Evolutionary conservation across 1,140 invertebrate species (phyloP), one percentile per base, ranked within the genome.

Genomic region (Papilio helenus): DNA sequence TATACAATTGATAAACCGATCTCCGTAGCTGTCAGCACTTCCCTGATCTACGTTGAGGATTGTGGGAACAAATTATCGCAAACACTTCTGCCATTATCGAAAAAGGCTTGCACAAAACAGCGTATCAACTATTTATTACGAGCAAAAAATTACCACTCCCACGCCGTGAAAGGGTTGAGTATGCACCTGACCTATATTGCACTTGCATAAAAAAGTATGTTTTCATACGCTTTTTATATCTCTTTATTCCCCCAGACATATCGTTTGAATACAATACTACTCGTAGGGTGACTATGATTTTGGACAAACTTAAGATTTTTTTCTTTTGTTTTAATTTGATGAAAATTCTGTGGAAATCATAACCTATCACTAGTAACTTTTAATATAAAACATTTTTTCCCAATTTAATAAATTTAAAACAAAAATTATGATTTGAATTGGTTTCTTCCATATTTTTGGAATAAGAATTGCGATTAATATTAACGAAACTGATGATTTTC

Each of bases 41-140:
- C 90, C 90, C 83, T 82, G 84, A 90, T 91, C 82, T 16, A 78
- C 79, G 82, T 86, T 87, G 79, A 86, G 86, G 88, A 89, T 88
- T 93, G 92, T 94, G 93, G 90, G 93, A 94, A 94, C 93, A 94
- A 94, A 94, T 94, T 93, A 93, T 94, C 87, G 91, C 92, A 94
- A 93, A 94, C 92, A 94, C 92, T 90, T 91, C 76, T 86, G 82
- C 87, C 85, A 84, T 83, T 77, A 82, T 72, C 79, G 84, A 93
- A 93, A 92, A 91, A 85, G 82, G 77, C 86, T 88, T 89, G 89
- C 90, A 92, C 89, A 93, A 94, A 88, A 86, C 88, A 82, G 82
- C 81, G 73, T 80, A 81, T 83, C 79, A 79, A 85, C 79, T 81
- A 82, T 85, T 81, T 84, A 79, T 29, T 82, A 58, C 81, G 82